phyloP scores from a whole-genome alignment of 1,140 invertebrate genomes.

The Atta cephalotes region DNA sequence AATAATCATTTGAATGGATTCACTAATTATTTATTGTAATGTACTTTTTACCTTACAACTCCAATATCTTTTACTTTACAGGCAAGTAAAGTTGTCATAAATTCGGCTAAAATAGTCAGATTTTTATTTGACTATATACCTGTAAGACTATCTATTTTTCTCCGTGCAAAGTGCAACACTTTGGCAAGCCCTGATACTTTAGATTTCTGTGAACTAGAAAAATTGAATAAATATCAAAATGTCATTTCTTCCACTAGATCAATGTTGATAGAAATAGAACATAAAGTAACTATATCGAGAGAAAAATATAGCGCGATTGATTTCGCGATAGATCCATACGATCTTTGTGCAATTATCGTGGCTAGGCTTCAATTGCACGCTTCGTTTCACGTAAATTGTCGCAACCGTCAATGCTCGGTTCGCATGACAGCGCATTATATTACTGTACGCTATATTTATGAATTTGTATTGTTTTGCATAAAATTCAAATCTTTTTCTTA shows the following conservation, averaged over 20 bases:
- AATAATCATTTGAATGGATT: too few species aligned
- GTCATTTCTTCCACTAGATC: not conserved
- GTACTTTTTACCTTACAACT: too few species aligned
- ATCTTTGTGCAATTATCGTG: not conserved
- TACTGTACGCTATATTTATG: not conserved
- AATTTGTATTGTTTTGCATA: not conserved
- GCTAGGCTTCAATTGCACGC: slow-evolving; percentile 11
- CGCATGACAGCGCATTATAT: too few species aligned
- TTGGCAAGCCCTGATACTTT: too few species aligned
- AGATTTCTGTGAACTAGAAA: not conserved
- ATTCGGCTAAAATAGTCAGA: too few species aligned
- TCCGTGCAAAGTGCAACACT: too few species aligned
- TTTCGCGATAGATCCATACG: slow-evolving; percentile 13
- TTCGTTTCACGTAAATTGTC: slow-evolving; percentile 39
- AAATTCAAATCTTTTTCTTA: slow-evolving; percentile 1
- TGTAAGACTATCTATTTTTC: too few species aligned
- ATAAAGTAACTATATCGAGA: not conserved
- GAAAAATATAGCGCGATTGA: slow-evolving; percentile 19
- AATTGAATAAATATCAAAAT: not conserved
- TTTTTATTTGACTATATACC: too few species aligned
- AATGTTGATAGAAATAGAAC: slow-evolving; percentile 13
- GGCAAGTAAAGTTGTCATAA: too few species aligned
- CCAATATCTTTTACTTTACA: too few species aligned
- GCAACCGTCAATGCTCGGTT: slow-evolving; percentile 4
- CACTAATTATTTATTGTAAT: too few species aligned